Conservation (phyloP, 2,888 invertebrate genomes). For the Cosmia pyralina region DNA sequence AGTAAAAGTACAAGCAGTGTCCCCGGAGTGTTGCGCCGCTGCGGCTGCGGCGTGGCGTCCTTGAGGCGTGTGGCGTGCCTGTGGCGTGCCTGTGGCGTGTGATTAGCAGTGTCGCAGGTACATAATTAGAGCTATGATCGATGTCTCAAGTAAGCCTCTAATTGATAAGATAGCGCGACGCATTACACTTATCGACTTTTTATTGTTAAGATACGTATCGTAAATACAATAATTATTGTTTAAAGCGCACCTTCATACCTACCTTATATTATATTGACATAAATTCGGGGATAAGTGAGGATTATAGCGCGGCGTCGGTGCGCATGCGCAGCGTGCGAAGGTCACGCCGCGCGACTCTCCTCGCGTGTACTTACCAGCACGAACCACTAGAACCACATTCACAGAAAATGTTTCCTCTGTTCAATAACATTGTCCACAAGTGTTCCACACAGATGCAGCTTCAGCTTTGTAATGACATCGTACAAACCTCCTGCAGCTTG, state of each 20-base stretch:
- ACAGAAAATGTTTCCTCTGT: not conserved
- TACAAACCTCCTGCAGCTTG: not conserved
- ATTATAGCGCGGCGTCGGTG: slow-evolving; percentile 46
- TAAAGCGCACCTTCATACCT: slow-evolving; percentile 64
- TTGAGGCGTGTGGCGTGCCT: no score
- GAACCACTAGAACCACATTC: not conserved
- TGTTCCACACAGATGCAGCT: not conserved
- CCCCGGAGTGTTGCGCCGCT: not conserved
- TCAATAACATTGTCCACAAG: not conserved
- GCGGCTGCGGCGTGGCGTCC: no score
- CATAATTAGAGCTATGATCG: slow-evolving; percentile 86
- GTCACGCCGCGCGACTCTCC: slow-evolving; percentile 17
- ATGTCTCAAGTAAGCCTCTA: slow-evolving; percentile 83
- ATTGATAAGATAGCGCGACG: slow-evolving; percentile 79
- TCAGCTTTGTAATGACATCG: not conserved
- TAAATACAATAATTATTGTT: slow-evolving; percentile 72
- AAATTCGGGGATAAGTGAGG: slow-evolving; percentile 67
- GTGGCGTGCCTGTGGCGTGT: not conserved
- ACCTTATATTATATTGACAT: slow-evolving; percentile 61
- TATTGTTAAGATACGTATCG: slow-evolving; percentile 77
- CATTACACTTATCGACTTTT: slow-evolving; percentile 77
- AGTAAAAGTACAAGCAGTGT: not conserved
- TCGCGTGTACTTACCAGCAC: not conserved
- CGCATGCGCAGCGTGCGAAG: slow-evolving; percentile 35
- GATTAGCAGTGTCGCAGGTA: slow-evolving; percentile 71